Evolutionary conservation across 2,888 invertebrate genomes (phyloP).

Genomic region (Nezara viridula): DNA sequence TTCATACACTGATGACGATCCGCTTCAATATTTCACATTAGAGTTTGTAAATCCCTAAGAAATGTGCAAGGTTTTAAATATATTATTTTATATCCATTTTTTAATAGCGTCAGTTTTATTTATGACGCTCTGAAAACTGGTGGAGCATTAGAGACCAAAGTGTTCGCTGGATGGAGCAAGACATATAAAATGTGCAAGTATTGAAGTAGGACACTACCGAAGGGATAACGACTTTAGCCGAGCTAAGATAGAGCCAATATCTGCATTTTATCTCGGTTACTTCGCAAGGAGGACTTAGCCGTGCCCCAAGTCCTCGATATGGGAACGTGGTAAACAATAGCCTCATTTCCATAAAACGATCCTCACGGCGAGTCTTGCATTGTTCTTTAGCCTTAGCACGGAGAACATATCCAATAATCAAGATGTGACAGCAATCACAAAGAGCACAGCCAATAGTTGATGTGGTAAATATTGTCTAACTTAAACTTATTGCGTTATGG

Average conservation of each 20-base stretch:
- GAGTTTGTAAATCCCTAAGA: no score
- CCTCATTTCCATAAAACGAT: constrained; percentile 31
- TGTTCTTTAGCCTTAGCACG: background rate
- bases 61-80: no score
- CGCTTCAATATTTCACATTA: no score
- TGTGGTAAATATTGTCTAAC: no score
- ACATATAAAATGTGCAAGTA: background rate
- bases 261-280: background rate
- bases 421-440: background rate
- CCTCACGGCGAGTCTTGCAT: background rate
- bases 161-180: background rate
- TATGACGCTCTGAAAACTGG: no score
- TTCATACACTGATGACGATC: no score
- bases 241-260: background rate
- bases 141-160: no score
- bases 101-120: no score
- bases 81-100: no score
- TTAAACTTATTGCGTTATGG: no score
- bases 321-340: constrained; percentile 47
- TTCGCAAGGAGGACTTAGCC: background rate
- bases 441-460: background rate
- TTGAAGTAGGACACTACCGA: background rate
- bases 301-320: background rate
- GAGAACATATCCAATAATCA: background rate
- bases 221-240: background rate